Base-by-base conservation (phyloP, 1,140 invertebrate genomes). In the Euura lappo region DNA sequence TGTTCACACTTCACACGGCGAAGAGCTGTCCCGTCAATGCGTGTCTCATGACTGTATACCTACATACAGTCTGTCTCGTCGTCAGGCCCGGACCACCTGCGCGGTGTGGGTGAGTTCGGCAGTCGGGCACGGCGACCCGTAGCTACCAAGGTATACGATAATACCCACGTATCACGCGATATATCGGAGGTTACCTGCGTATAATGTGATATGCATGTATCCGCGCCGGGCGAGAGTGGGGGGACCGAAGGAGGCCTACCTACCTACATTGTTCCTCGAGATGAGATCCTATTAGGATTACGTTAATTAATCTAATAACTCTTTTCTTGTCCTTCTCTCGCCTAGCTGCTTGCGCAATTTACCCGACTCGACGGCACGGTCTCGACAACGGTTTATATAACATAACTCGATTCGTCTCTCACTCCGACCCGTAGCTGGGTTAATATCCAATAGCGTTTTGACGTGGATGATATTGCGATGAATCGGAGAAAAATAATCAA, bases 221-320 rank as follows among this genome's bases (percentile, higher is more conserved):
- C 28, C 28, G 28, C 28, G 28, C 28, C 28, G 28, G 13, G 13
- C 51, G 6, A 6, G 51, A 60, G 51, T 11, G 51, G 51, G 5
- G 28, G 0, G 28, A 28, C 28, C 28, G 47, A 6, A 60, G 51
- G 51, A 60, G 51, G 51, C 28, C 28, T 28, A 28, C 28, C 75
- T 77, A 81, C 75, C 80, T 75, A 80, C 80, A 85, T 86, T 85
- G 81, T 83, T 79, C 79, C 77, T 81, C 78, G 79, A 84, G 80
- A 85, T 84, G 81, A 85, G 81, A 85, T 86, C 77, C 79, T 73
- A 86, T 83, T 85, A 85, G 80, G 80, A 85, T 83, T 85, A 86
- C 78, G 79, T 85, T 83, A 84, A 85, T 85, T 83, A 85, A 85
- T 83, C 79, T 81, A 83, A 81, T 82, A 81, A 82, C 78, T 82